Percentiles rank a stretch among this genome's conserved stretches.
These are phyloP conservation scores for Lathronympha strigana DNA, from an alignment of 2,888 invertebrate species.

Conservation along the genomic window DNA sequence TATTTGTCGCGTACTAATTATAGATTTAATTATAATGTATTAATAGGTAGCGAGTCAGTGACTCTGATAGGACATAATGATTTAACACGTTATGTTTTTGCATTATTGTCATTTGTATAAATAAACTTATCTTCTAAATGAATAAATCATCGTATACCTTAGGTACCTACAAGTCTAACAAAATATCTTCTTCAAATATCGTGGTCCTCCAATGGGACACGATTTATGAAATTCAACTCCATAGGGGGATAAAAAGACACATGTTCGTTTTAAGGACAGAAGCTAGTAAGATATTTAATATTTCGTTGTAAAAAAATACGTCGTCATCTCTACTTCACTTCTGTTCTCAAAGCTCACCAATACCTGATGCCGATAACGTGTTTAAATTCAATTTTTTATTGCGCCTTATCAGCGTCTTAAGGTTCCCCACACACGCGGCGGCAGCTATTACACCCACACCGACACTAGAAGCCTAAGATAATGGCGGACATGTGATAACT, in stretches of 20 bases:
- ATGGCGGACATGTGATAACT: constrained; percentile 16
- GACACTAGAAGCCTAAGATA: constrained; percentile 39
- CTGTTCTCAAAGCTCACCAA: constrained; percentile 58
- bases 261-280: too few species aligned
- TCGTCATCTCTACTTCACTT: constrained; percentile 49
- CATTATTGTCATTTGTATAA: not conserved
- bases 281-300: too few species aligned
- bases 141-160: too few species aligned
- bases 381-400: constrained; percentile 79
- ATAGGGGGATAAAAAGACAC: too few species aligned
- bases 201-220: too few species aligned
- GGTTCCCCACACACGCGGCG: constrained; percentile 59
- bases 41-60: constrained; percentile 11
- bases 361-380: constrained; percentile 68
- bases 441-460: constrained; percentile 49
- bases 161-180: too few species aligned
- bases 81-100: not conserved
- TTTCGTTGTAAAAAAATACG: not conserved
- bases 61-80: not conserved
- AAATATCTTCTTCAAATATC: too few species aligned
- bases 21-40: constrained; percentile 5
- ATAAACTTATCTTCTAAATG: too few species aligned
- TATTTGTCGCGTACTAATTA: constrained; percentile 5
- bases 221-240: too few species aligned
- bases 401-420: constrained; percentile 65